These are phyloP conservation scores for Papilio glaucus DNA, from an alignment of 1,140 invertebrate genomes.

Conservation along the genomic window DNA sequence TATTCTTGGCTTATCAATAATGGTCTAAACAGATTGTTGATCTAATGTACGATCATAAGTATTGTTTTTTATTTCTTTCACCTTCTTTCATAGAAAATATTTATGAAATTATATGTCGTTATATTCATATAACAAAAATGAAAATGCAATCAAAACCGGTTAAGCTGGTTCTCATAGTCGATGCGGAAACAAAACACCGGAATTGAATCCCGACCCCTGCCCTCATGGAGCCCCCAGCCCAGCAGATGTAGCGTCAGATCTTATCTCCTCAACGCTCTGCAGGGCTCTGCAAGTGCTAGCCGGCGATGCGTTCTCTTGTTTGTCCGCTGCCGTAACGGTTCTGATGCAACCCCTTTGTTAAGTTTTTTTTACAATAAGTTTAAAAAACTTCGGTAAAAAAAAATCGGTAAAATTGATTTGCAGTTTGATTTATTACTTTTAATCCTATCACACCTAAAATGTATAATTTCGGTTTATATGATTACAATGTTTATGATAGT, in stretches of 20 bases:
- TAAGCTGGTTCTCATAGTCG: constrained; percentile 67
- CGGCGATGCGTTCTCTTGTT: constrained; percentile 61
- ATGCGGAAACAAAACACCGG: constrained; percentile 65
- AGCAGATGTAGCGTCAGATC: constrained; percentile 76
- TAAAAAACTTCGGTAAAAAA: no score
- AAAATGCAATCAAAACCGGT: constrained; percentile 66
- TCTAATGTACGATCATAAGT: no score
- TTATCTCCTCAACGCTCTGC: constrained; percentile 67
- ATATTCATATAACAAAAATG: constrained; percentile 42
- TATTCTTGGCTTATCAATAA: no score
- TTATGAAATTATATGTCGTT: neutral
- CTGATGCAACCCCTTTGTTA: constrained; percentile 49
- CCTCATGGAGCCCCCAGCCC: constrained; percentile 47
- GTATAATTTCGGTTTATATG: neutral
- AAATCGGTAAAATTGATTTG: no score
- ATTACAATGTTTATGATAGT: neutral
- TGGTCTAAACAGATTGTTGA: no score
- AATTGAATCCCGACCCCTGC: constrained; percentile 67
- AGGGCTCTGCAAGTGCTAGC: constrained; percentile 69
- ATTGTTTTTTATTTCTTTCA: no score
- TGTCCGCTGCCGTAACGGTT: constrained; percentile 72
- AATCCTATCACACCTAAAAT: no score
- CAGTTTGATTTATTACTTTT: constrained; percentile 6
- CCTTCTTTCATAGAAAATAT: no score
- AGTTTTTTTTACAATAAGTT: constrained; percentile 18